These are phyloP conservation scores for Uria lomvia DNA, from an alignment of 2,113 vertebrate genomes.

Conservation along the genomic window DNA sequence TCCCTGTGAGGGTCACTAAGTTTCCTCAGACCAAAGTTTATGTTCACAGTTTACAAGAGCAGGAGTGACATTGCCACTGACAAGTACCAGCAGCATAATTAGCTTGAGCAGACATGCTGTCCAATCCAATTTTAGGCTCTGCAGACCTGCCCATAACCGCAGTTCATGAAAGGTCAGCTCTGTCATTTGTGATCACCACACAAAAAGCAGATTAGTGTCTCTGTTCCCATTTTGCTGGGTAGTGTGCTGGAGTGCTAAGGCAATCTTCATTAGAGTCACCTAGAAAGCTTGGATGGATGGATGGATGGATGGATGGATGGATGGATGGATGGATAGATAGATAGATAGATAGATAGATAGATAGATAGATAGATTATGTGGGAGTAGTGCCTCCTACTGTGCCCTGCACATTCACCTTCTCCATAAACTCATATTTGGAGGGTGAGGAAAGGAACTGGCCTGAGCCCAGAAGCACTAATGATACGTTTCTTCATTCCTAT, in stretches of 20 bases:
- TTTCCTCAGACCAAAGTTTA: constrained; percentile 16
- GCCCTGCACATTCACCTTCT: neutral
- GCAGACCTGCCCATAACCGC: constrained; percentile 21
- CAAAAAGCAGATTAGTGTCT: neutral
- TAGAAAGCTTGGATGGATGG: neutral
- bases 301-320: neutral
- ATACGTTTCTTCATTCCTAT: neutral
- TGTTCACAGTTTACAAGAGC: neutral
- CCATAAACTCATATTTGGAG: neutral
- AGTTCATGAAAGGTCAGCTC: constrained; percentile 43
- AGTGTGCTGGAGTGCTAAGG: neutral
- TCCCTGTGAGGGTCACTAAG: neutral
- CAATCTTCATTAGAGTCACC: neutral
- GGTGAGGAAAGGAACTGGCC: fast-evolving
- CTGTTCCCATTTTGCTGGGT: neutral
- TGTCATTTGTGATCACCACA: constrained; percentile 40
- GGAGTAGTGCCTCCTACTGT: neutral
- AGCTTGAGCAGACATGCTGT: constrained; percentile 32
- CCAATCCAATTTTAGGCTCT: constrained; percentile 41
- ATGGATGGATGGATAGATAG: neutral
- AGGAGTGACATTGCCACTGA: neutral
- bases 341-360: neutral
- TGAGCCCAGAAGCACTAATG: neutral
- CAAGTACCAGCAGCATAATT: constrained; percentile 35
- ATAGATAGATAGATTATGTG: neutral